phyloP scores from a whole-genome alignment of 2,888 invertebrate genomes.

The Trilocha varians region DNA sequence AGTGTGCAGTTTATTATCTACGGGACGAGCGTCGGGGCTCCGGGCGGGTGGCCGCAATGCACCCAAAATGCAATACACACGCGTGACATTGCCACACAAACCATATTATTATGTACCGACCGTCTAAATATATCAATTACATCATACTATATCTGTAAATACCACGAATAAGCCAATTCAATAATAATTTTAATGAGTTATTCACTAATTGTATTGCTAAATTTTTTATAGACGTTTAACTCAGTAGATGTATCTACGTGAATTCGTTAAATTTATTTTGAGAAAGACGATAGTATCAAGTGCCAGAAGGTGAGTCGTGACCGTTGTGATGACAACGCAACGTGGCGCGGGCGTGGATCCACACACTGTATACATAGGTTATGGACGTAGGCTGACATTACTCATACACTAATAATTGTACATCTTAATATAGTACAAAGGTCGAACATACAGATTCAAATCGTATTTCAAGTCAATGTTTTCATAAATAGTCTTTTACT shows the following conservation, averaged over 20 bases:
- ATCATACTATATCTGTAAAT: no score
- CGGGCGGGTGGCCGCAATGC: constrained; percentile 46
- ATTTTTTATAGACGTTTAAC: background rate
- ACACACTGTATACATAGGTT: background rate
- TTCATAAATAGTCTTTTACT: no score
- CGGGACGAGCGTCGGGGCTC: constrained; percentile 49
- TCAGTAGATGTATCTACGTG: background rate
- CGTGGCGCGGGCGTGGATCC: constrained; percentile 1
- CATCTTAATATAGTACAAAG: background rate
- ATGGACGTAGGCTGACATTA: background rate
- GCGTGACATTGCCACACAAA: constrained; percentile 17
- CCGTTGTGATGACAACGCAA: constrained; percentile 9
- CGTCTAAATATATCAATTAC: no score
- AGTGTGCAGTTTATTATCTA: constrained; percentile 58
- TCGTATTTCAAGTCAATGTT: background rate
- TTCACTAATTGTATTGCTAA: no score
- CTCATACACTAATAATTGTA: background rate
- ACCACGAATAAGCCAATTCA: no score
- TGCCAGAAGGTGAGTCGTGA: constrained; percentile 3
- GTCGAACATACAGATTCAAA: background rate
- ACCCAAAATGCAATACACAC: constrained; percentile 35
- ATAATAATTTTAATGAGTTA: no score
- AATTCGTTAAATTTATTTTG: background rate
- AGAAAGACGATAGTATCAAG: background rate
- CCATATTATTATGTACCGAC: constrained; percentile 23